phyloP scores from a whole-genome alignment of 2,888 invertebrate species.

The Synanthedon myopaeformis region DNA sequence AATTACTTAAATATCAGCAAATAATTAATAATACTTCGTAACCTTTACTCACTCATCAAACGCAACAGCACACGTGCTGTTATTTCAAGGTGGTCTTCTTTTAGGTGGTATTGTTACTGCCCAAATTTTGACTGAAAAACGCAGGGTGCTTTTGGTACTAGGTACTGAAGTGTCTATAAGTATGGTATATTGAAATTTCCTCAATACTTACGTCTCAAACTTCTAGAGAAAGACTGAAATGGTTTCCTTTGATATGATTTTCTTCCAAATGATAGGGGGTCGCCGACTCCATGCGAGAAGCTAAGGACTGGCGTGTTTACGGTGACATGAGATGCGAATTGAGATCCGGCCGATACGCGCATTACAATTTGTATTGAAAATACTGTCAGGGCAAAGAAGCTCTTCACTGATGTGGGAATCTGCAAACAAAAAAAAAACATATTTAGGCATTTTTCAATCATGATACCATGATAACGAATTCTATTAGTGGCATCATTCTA shows the following conservation, averaged over 20 bases:
- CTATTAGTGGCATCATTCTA: no score
- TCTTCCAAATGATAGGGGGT: constrained; percentile 30
- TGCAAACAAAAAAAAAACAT: constrained; percentile 13
- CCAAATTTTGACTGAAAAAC: no score
- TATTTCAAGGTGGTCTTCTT: no score
- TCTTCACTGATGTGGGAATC: constrained; percentile 14
- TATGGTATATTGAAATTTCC: no score
- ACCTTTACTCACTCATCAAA: no score
- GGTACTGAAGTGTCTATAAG: no score
- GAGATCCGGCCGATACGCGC: constrained; percentile 28
- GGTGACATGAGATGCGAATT: constrained; percentile 57
- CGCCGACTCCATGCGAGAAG: constrained; percentile 59
- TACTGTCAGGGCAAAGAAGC: constrained; percentile 16
- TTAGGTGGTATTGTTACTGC: no score
- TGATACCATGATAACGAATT: no score
- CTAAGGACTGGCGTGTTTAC: constrained; percentile 55
- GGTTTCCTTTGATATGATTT: constrained; percentile 16
- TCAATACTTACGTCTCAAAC: constrained; percentile 25
- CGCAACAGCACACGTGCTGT: no score
- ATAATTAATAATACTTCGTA: no score
- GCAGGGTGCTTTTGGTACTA: no score
- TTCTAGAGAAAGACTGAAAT: constrained; percentile 16
- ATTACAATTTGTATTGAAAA: constrained; percentile 20
- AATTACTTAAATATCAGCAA: no score
- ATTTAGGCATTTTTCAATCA: not conserved